These are phyloP conservation scores for Acronicta alni DNA, from an alignment of 2,888 invertebrate genomes.

Conservation along the genomic window DNA sequence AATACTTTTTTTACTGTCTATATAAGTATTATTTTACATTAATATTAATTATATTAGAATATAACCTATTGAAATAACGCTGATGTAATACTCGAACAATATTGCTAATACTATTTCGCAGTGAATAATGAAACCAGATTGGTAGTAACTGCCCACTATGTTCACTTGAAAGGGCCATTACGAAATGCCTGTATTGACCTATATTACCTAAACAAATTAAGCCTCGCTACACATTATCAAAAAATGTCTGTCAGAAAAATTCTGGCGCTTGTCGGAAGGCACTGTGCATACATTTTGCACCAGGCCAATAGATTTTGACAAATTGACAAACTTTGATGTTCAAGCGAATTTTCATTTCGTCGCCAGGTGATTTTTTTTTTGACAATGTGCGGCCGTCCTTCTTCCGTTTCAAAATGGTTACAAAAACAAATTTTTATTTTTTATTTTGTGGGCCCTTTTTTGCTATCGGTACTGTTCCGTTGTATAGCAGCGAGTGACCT, in stretches of 20 bases:
- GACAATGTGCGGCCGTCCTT: no score
- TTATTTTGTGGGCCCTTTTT: conserved; percentile 47
- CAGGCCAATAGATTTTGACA: no score
- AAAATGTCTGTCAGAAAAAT: neutral
- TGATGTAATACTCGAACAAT: conserved; percentile 66
- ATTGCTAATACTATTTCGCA: conserved; percentile 59
- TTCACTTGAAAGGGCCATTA: conserved; percentile 39
- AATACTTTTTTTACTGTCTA: conserved; percentile 30
- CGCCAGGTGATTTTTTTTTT: no score
- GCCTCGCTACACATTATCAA: neutral
- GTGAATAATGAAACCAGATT: conserved; percentile 41
- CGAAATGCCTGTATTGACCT: conserved; percentile 30
- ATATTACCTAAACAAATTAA: neutral
- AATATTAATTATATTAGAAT: conserved; percentile 16
- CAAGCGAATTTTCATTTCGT: no score
- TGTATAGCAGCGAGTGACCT: conserved; percentile 79
- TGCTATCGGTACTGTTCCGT: conserved; percentile 70
- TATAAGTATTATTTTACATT: no score
- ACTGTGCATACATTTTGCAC: neutral
- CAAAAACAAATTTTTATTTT: neutral
- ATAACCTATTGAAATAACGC: conserved; percentile 43
- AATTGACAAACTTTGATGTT: no score
- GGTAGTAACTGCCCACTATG: conserved; percentile 39
- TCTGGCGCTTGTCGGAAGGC: neutral
- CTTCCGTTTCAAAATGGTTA: no score